Evolutionary conservation across 2,888 invertebrate genomes (phyloP), one percentile per base, ranked within the genome.

Genomic region (Syrista parreyssii): DNA sequence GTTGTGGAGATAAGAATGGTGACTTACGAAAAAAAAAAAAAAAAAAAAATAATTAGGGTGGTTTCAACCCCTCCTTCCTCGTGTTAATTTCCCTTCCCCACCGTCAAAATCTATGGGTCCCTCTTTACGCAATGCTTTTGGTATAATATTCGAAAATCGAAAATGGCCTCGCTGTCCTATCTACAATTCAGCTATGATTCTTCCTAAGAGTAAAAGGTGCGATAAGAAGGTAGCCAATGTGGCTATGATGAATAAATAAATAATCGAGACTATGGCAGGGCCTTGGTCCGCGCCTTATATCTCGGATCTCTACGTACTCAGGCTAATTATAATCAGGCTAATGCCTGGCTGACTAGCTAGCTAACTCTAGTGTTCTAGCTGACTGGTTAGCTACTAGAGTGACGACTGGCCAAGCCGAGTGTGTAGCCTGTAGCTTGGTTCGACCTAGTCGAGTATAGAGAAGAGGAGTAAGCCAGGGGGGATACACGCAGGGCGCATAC

Each of bases 281-380:
- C 84, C 84, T 85, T 83, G 80, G 83, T 81, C 81, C 82, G 55
- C 55, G 82, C 86, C 89, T 88, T 90, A 84, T 91, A 91, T 91
- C 90, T 90, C 80, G 87, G 86, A 91, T 91, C 91, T 90, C 77
- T 85, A 85, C 84, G 86, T 90, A 91, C 91, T 91, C 89, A 91
- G 90, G 85, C 90, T 91, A 91, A 91, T 91, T 91, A 90, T 91
- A 91, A 91, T 91, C 91, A 91, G 88, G 86, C 91, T 91, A 91
- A 91, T 91, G 91, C 88, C 88, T 86, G 84, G 79, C 55, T 84
- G 88, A 84, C 84, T 85, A 84, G 83, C 81, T 68, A 35, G 76
- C 33, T 34, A 31, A 71, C 33, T 33, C 71, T 23, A 23, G 12
- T 71, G 71, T 31, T 33, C 74, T 82, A 78, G 75, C 77, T 55